phyloP scores from a whole-genome alignment of 2,797 vertebrate species.

The Sciurus carolinensis region DNA sequence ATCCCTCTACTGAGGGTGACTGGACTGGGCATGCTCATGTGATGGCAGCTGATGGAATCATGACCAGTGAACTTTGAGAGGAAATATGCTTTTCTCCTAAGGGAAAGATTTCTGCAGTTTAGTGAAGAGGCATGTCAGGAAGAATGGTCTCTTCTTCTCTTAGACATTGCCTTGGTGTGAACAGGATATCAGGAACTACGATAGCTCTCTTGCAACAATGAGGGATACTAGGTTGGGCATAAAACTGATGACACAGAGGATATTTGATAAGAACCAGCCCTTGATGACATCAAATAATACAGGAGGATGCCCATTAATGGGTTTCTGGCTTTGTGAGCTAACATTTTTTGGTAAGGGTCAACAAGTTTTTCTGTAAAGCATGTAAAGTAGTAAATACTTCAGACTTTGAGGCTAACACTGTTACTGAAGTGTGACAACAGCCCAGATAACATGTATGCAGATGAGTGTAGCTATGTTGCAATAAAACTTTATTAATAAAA shows the following conservation, averaged over 20 bases:
- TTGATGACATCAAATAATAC: background rate
- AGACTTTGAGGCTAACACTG: background rate
- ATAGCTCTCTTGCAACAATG: background rate
- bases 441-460: background rate
- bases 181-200: background rate
- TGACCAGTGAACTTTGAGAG: background rate
- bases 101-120: background rate
- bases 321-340: background rate
- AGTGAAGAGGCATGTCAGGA: background rate
- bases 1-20: background rate
- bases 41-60: background rate
- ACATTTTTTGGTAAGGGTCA: background rate
- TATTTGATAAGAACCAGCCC: background rate
- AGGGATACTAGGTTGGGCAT: background rate
- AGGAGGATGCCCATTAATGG: background rate
- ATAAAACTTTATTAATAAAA: slow-evolving; percentile 16
- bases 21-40: background rate
- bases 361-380: slow-evolving; percentile 9
- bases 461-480: background rate
- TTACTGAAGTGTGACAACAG: background rate
- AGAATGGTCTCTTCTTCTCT: background rate
- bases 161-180: background rate
- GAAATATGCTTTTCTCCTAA: background rate
- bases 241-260: background rate
- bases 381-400: background rate